Base-by-base conservation (phyloP, 2,797 vertebrate species). In the Crypturellus tataupa region DNA sequence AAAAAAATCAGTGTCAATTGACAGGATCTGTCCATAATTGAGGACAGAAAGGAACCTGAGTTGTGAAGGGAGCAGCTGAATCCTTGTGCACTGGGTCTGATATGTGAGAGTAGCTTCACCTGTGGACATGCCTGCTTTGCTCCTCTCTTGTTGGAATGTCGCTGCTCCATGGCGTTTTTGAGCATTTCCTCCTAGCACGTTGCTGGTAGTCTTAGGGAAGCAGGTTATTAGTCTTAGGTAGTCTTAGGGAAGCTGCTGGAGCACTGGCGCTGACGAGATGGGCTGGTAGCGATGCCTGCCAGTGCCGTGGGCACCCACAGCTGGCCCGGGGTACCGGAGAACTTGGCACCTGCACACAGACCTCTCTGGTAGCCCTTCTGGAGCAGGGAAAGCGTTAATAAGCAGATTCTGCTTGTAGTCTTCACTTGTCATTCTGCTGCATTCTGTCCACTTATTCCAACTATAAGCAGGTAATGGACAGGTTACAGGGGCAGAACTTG, bases 401-500 rank as follows among this genome's bases (percentile, higher is more conserved):
- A 94, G 63, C 91, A 81, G 63, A 86, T 95, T 90, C 93, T 81
- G 7, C 47, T 49, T 12, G 10, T 9, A 40, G 73, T 69, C 90
- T 86, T 94, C 51, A 44, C 31, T 76, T 70, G 67, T 73, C 84
- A 77, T 90, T 90, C 80, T 40, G 51, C 60, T 75, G 77, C 70
- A 40, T 95, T 93, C 80, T 91, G 89, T 94, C 91, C 70, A 90
- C 89, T 37, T 87, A 5, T 92, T 95, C 83, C 49, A 62, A 86
- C 81, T 86, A 90, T 90, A 95, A 96, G 91, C 89, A 96, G 95
- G 94, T 96, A 96, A 83, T 10, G 37, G 37, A 39, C 37, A 39
- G 37, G 37, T 39, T 39, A 39, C 93, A 94, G 95, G 95, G 89
- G 84, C 92, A 94, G 89, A 95, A 93, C 85, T 93, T 95, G 40